A percentile compares a stretch with the other conserved stretches of the same genome.
Evolutionary conservation across 2,797 vertebrate genomes (phyloP).

Genomic region (Galago senegalensis): DNA sequence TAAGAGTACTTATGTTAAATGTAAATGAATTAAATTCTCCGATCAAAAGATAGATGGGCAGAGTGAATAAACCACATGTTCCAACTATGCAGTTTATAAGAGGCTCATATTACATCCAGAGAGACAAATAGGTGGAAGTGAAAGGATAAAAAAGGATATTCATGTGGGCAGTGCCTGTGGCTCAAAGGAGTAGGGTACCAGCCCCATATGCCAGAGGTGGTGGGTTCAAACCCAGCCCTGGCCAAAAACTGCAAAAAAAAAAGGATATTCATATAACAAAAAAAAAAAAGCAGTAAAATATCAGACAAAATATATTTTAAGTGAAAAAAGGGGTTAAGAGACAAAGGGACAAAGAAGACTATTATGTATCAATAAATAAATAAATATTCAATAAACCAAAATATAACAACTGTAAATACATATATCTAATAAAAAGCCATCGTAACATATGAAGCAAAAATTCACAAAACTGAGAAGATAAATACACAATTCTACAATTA

Average conservation of each 20-base stretch:
- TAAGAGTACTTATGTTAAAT: not conserved
- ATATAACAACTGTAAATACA: not conserved
- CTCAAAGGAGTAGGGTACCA: too few relatives aligned
- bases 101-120: not conserved
- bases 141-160: not conserved
- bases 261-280: not conserved
- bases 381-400: not conserved
- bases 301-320: not conserved
- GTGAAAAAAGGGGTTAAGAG: not conserved
- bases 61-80: not conserved
- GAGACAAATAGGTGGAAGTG: not conserved
- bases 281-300: not conserved
- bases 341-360: not conserved
- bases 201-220: too few relatives aligned
- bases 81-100: not conserved
- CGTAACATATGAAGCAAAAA: not conserved
- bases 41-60: not conserved
- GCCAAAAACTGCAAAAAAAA: not conserved
- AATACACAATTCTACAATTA: not conserved
- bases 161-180: not conserved
- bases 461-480: not conserved
- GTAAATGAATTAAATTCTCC: not conserved
- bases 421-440: not conserved
- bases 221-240: too few relatives aligned
- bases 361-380: not conserved